These are phyloP conservation scores for Acanthisitta chloris DNA, from an alignment of 2,113 vertebrate species.

Conservation along the genomic window DNA sequence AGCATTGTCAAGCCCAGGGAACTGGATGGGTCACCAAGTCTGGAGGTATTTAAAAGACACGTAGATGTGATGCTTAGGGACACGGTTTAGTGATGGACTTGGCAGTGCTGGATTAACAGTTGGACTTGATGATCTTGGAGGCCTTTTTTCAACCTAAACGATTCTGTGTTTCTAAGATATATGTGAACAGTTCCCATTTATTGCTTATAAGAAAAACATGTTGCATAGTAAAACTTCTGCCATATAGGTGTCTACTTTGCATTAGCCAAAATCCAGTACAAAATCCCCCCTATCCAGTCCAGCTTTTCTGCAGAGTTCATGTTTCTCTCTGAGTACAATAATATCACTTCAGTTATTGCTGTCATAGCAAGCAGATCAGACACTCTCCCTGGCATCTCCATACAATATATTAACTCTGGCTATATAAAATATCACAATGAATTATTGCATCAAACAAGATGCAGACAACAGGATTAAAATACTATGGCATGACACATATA, in stretches of 20 bases:
- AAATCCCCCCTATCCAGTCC: too few relatives aligned
- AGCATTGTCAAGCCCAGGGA: background rate
- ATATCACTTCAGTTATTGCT: background rate
- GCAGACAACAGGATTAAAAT: background rate
- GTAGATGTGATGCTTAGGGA: background rate
- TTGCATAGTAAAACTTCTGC: background rate
- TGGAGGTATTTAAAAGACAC: background rate
- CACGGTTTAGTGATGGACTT: accelerated
- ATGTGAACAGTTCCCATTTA: background rate
- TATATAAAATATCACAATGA: constrained; percentile 18
- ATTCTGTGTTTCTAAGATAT: background rate
- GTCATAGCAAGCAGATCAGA: constrained; percentile 15
- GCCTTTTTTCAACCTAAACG: background rate
- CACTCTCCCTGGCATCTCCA: background rate
- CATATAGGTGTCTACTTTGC: background rate
- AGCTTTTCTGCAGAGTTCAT: background rate
- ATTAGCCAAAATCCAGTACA: background rate
- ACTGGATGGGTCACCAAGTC: background rate
- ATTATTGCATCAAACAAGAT: background rate
- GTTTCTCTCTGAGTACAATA: background rate
- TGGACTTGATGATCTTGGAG: background rate
- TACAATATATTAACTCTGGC: background rate
- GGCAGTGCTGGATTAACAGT: background rate
- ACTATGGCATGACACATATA: background rate
- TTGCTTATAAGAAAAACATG: background rate